These are phyloP conservation scores for Archegozetes longisetosus DNA, from an alignment of 1,140 invertebrate species.

Conservation along the genomic window DNA sequence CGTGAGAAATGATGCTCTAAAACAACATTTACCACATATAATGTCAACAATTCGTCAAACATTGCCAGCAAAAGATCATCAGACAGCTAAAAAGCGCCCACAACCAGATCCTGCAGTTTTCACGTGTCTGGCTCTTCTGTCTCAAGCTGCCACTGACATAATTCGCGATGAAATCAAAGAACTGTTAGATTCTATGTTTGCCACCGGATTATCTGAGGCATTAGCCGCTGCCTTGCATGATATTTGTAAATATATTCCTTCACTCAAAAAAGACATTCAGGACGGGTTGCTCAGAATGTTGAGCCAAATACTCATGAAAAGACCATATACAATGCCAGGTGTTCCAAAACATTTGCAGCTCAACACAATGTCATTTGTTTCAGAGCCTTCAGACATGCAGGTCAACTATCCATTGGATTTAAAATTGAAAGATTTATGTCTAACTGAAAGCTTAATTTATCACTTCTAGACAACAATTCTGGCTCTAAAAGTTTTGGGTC, in stretches of 20 bases:
- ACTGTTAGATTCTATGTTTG: slow-evolving; percentile 76
- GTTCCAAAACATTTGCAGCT: slow-evolving; percentile 34
- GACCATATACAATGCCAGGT: slow-evolving; percentile 58
- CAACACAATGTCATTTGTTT: slow-evolving; percentile 9
- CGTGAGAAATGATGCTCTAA: slow-evolving; percentile 31
- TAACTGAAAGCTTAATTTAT: too few relatives aligned
- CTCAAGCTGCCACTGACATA: slow-evolving; percentile 58
- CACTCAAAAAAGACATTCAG: slow-evolving; percentile 73
- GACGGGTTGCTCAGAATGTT: slow-evolving; percentile 75
- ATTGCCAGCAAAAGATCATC: slow-evolving; percentile 49
- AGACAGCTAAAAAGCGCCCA: slow-evolving; percentile 22
- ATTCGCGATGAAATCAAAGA: slow-evolving; percentile 54
- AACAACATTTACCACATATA: slow-evolving; percentile 58
- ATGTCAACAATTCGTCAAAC: slow-evolving; percentile 68
- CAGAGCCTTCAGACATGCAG: slow-evolving; percentile 19
- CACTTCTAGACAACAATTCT: slow-evolving; percentile 61
- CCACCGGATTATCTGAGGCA: slow-evolving; percentile 67
- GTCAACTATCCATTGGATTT: neutral
- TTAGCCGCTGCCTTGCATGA: slow-evolving; percentile 79
- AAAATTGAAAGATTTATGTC: too few relatives aligned
- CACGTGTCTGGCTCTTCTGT: slow-evolving; percentile 81
- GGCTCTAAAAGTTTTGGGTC: slow-evolving; percentile 80
- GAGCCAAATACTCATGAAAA: slow-evolving; percentile 73
- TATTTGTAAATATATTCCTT: slow-evolving; percentile 68
- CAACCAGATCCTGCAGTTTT: slow-evolving; percentile 69